Evolutionary conservation across 2,113 vertebrate species (phyloP), one percentile per base, ranked within the genome.

Genomic region (Pelusios castaneus): DNA sequence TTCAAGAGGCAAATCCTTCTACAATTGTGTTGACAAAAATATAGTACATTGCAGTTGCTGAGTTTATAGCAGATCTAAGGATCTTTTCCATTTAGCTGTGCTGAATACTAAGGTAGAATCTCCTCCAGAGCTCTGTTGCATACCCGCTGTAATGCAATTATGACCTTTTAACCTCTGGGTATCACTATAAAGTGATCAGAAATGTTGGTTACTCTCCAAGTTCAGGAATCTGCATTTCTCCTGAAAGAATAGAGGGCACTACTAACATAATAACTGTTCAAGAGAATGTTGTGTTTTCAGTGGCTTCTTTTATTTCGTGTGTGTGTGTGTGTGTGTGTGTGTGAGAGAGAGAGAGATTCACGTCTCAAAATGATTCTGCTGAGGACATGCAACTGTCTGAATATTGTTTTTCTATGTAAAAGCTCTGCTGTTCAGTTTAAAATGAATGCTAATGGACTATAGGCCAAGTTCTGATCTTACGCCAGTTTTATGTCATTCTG

Each of bases 101-200:
- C 78, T 85, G 94, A 52, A 41, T 77, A 63, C 80, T 89, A 85
- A 80, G 76, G 45, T 94, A 85, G 89, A 41, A 87, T 93, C 95
- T 94, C 84, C 87, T 47, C 73, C 77, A 54, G 91, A 82, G 43
- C 58, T 87, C 13, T 10, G 8, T 51, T 83, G 86, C 86, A 87
- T 82, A 87, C 47, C 49, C 77, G 91, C 49, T 92, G 29, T 47
- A 89, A 78, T 84, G 60, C 89, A 87, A 87, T 86, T 84, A 85
- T 63, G 82, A 89, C 24, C 11, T 34, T 31, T 17, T 79, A 31
- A 76, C 12, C 41, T 76, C 6, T 25, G 73, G 73, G 77, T 51
- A n/a, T 79, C 77, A 79, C 22, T 79, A 31, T 52, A 51, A 70
- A 70, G 63, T 70, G 63, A 38, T 70, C 34, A 70, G 5, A 70